Evolutionary conservation across 92 coral and sea anemone genomes (phyloP), one percentile per base, ranked within the genome.

Genomic region (Pocillopora grandis): DNA sequence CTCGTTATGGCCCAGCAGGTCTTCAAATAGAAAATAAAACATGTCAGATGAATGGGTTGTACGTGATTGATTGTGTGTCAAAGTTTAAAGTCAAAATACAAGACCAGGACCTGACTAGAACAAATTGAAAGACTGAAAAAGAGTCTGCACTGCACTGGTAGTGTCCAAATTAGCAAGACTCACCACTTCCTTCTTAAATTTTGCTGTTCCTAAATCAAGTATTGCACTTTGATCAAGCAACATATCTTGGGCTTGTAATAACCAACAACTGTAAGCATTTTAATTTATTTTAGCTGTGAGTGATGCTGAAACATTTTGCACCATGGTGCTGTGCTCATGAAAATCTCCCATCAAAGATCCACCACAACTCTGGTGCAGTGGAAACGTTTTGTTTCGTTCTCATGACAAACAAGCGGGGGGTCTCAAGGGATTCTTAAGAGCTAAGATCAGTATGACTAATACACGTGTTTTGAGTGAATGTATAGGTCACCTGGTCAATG

Each of bases 401-500:
- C 4, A 37, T n/a, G 52, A 72, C 42, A 18, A 71, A 37, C 76
- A 72, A 42, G 42, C 76, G 76, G 76, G 76, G 76, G 16, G 58
- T 72, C 76, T 58, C 76, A 72, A 72, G 76, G 76, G 58, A 72
- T 72, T 72, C 61, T 72, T 72, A 72, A 72, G 76, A 58, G 76
- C 58, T 37, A 72, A 20, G 16, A 57, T 37, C 76, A 42, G 52
- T 42, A 7, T 42, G 52, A 42, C 52, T 7, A 42, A 42, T 3
- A 42, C 52, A 42, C 8, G 5, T 42, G 52, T 42, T 42, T 3
- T 37, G 75, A 37, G 42, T 72, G 52, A 48, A 48, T 37, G 76
- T 72, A 20, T 27, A 35, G 52, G 56, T 72, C 56, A 72, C 5
- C 52, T 7, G 52, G 52, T 42, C 52, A 42, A 42, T 42, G 52